Evolutionary conservation across 2,797 vertebrate genomes (phyloP).

Genomic region (Pseudochromis fuscus): DNA sequence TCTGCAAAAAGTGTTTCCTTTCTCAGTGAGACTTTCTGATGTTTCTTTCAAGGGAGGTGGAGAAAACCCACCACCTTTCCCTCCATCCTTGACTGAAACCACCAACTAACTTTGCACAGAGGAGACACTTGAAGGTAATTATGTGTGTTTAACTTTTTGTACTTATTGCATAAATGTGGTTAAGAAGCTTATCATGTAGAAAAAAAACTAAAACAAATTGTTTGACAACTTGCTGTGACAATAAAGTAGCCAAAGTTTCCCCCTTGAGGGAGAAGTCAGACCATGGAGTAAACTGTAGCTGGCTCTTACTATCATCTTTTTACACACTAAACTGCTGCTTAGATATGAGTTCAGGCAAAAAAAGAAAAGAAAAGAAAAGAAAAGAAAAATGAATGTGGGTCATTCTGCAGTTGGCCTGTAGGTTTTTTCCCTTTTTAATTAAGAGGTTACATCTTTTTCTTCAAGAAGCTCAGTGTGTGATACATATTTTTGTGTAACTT

Average conservation of each 20-base stretch:
- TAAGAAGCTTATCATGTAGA: neutral
- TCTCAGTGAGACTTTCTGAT: slow-evolving; percentile 26
- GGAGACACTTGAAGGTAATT: slow-evolving; percentile 86
- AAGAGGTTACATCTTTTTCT: slow-evolving; percentile 2
- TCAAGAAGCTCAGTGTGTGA: slow-evolving; percentile 36
- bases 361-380: neutral
- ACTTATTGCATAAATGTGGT: neutral
- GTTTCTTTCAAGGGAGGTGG: slow-evolving; percentile 72
- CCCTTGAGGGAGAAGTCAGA: slow-evolving; percentile 7
- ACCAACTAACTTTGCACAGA: slow-evolving; percentile 68
- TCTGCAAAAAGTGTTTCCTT: neutral
- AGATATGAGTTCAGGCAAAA: no score
- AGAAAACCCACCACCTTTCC: slow-evolving; percentile 58
- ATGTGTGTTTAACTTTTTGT: slow-evolving; percentile 27
- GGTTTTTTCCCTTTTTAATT: slow-evolving; percentile 6
- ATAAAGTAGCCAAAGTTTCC: slow-evolving; percentile 12
- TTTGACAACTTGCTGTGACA: slow-evolving; percentile 19
- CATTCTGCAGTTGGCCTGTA: neutral
- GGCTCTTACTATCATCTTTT: neutral
- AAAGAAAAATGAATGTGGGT: neutral
- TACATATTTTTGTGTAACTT: neutral
- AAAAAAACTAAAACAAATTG: neutral
- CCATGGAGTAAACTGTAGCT: slow-evolving; percentile 1
- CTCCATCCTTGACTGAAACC: slow-evolving; percentile 66
- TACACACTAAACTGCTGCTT: neutral